Base-by-base conservation (phyloP, 23 tunicate genomes). In the Ascidia mentula region DNA sequence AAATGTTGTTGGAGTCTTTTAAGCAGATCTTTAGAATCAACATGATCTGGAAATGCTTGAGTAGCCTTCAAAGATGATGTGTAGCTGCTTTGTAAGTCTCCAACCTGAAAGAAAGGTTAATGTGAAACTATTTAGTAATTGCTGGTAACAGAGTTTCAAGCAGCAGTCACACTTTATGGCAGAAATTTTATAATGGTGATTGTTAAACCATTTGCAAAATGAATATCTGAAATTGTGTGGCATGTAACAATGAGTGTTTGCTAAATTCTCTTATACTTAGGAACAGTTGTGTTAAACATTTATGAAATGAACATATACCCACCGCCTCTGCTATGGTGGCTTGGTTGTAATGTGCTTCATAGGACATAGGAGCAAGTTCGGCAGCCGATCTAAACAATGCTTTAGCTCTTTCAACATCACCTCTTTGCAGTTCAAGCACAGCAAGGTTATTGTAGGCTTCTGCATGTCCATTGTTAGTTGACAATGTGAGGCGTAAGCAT, bases 391-490 rank as follows among this genome's bases (percentile, higher is more conserved):
- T 60, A 32, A 93, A 81, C 4, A 87, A 69, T 30, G 82, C 75
- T 39, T 80, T 88, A 1, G 98, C 93, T 36, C 84, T 61, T 45
- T 93, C 98, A n/a, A 93, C 33, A 40, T 93, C 98, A 7, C 94
- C 98, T 17, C 86, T 80, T 31, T 89, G 87, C 20, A 93, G 70
- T 75, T 93, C 98, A 38, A 93, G 70, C 75, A 93, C 98, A 17
- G 86, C 98, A 24, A 93, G 80, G 40, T 93, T 93, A 60, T 87
- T 93, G 86, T 93, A 88, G 13, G 98, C 89, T 46, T 93, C 98
- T 0, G 87, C 69, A 53, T 93, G 98, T 17, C 81, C 83, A 72
- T 88, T 93, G 45, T 93, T 79, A 18, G 86, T 45, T 0, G 98
- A 45, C 0, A 93, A 75, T 13, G 98, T 84, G 9, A 93, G 87